These are phyloP conservation scores for Chamaedrilus cognettii DNA, from an alignment of 2,888 invertebrate species.

Conservation along the genomic window DNA sequence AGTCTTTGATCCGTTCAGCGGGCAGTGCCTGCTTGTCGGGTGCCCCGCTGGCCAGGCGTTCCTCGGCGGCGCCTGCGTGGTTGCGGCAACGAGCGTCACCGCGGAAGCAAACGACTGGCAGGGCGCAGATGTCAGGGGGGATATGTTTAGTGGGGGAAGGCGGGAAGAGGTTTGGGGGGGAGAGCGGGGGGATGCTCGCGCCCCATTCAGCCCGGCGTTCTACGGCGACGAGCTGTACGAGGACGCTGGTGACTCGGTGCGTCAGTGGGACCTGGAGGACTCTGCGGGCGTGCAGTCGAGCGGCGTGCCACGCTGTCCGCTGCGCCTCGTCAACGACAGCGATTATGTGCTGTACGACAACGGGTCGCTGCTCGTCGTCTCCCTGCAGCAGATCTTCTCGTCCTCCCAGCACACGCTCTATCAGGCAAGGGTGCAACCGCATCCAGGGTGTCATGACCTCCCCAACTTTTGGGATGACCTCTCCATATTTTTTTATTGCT, in stretches of 20 bases:
- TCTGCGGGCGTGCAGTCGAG: background rate
- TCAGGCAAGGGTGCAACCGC: too few species aligned
- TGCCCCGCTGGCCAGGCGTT: background rate
- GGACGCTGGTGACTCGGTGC: background rate
- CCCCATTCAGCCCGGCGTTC: background rate
- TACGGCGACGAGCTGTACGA: background rate
- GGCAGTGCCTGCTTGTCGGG: slow-evolving; percentile 6
- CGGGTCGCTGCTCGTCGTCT: slow-evolving; percentile 2
- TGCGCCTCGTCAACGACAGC: background rate
- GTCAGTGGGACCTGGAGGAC: too few species aligned
- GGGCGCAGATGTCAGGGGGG: too few species aligned
- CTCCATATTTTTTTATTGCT: too few species aligned
- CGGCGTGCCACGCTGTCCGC: background rate
- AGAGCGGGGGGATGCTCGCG: too few species aligned
- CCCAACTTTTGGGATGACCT: too few species aligned
- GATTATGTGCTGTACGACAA: background rate
- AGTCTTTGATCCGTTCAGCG: slow-evolving; percentile 9
- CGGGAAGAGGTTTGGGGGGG: too few species aligned
- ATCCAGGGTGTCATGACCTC: too few species aligned
- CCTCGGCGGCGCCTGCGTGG: background rate
- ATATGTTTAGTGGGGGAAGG: too few species aligned
- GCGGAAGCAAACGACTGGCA: background rate
- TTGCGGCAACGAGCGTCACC: background rate
- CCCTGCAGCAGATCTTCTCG: slow-evolving; percentile 1
- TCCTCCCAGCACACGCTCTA: too few species aligned